These are phyloP conservation scores for Artibeus jamaicensis DNA, from an alignment of 2,797 vertebrate species.

Conservation along the genomic window DNA sequence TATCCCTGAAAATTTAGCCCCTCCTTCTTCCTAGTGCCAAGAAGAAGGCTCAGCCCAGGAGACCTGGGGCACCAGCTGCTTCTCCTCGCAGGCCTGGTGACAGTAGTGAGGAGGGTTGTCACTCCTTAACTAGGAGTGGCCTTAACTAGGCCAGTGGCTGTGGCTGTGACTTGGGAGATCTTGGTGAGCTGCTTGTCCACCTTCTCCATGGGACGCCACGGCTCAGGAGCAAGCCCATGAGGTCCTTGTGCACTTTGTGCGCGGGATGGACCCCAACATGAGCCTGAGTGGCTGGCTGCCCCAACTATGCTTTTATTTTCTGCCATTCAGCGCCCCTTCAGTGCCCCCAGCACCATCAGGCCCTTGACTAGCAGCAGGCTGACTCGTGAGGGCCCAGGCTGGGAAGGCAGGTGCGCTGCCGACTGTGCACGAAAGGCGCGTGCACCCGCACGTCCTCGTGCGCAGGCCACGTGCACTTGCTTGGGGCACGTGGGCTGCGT, in stretches of 20 bases:
- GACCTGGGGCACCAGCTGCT: accelerated
- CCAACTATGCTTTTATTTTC: too few species aligned
- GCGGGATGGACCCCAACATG: not conserved
- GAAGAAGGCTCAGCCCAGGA: not conserved
- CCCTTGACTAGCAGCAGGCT: not conserved
- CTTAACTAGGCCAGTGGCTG: not conserved
- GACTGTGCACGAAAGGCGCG: not conserved
- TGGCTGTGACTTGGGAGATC: not conserved
- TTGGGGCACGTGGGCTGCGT: not conserved
- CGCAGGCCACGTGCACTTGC: not conserved
- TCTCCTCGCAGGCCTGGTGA: not conserved
- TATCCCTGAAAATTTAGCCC: not conserved
- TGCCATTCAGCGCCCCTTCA: too few species aligned
- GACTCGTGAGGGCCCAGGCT: not conserved
- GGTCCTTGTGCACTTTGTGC: accelerated
- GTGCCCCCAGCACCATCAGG: accelerated
- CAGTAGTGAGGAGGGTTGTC: not conserved
- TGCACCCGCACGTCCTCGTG: accelerated
- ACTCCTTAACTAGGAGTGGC: not conserved
- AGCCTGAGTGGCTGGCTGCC: not conserved
- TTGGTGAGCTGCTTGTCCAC: not conserved
- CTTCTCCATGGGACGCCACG: not conserved
- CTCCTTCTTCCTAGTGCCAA: not conserved
- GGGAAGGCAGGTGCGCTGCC: not conserved
- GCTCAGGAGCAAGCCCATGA: not conserved